Evolutionary conservation across 2,888 invertebrate genomes (phyloP), one percentile per base, ranked within the genome.

Genomic region (Lacanobia wlatinum): DNA sequence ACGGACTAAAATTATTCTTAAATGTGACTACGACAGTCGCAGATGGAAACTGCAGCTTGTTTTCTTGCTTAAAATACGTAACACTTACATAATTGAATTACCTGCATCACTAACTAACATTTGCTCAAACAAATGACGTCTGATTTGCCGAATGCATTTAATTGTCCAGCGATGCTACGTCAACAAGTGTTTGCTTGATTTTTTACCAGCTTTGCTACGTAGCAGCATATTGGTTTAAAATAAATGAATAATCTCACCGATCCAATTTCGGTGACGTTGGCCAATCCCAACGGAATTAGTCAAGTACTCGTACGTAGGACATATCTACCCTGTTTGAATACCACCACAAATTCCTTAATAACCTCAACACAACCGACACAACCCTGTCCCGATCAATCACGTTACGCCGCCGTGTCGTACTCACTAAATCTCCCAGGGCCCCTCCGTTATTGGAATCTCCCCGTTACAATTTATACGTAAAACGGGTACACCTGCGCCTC

Each of bases 391-490:
- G 28, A 66, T 80, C 84, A 56, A 74, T 84, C 80, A 73, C 68
- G 62, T 8, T 76, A 73, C 68, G 62, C 9, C 40, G 8, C 28
- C 68, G 78, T 67, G 70, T 80, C 84, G 85, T 74, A 18, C 52
- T 53, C 75, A 77, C 80, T 87, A 85, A 86, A 85, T 74, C 84
- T 77, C 69, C 3, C 53, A 60, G 70, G 66, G 68, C 60, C 70
- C 70, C 70, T 68, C 78, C 70, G 79, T 84, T 88, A 88, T 88
- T 88, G 88, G 86, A 88, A 87, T 86, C 83, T 83, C 76, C 84
- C 86, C 72, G 83, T 84, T 72, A 87, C 87, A 87, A 87, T 87
- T 87, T 87, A 87, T 87, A 87, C 85, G 82, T 82, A 80, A 85
- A 78, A 80, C 79, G 70, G 50, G 38, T 69, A 80, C 89, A 89